Evolutionary conservation across 1,140 invertebrate species (phyloP).

Genomic region (Drepana arcuata): DNA sequence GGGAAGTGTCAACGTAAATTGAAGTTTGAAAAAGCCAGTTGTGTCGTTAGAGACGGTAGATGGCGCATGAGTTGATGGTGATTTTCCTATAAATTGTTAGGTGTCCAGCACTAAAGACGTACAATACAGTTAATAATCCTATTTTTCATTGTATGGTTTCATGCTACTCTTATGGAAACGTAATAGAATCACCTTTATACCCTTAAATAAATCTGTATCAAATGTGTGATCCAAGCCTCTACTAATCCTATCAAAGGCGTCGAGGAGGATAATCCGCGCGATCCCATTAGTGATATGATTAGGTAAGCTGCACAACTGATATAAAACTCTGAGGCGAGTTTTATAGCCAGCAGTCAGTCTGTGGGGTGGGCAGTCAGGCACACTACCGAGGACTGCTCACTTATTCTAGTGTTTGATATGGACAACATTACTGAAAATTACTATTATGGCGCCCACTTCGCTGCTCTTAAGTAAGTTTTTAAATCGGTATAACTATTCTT

Average conservation of each 20-base stretch:
- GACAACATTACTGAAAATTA: constrained; percentile 42
- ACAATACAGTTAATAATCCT: constrained; percentile 16
- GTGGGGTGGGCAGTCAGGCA: constrained; percentile 41
- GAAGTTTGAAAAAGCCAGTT: no score
- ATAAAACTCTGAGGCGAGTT: constrained; percentile 32
- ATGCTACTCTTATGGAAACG: constrained; percentile 17
- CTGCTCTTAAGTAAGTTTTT: constrained; percentile 42
- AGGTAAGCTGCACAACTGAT: constrained; percentile 25
- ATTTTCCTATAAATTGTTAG: no score
- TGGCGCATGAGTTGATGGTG: no score
- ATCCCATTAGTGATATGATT: constrained; percentile 58
- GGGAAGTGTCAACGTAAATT: no score
- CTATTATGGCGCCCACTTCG: constrained; percentile 49
- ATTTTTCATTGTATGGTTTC: constrained; percentile 36
- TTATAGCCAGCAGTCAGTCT: constrained; percentile 53
- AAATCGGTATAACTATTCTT: not conserved
- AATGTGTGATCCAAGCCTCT: constrained; percentile 29
- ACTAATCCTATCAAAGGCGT: constrained; percentile 54
- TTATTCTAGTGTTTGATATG: constrained; percentile 34
- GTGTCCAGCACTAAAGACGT: no score
- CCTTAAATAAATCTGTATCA: constrained; percentile 36
- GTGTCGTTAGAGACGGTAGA: no score
- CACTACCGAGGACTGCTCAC: constrained; percentile 67
- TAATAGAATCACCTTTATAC: constrained; percentile 4
- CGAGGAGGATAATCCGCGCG: constrained; percentile 41